Base-by-base conservation (phyloP, 2,888 invertebrate species). In the Agonopterix alstromeriana region DNA sequence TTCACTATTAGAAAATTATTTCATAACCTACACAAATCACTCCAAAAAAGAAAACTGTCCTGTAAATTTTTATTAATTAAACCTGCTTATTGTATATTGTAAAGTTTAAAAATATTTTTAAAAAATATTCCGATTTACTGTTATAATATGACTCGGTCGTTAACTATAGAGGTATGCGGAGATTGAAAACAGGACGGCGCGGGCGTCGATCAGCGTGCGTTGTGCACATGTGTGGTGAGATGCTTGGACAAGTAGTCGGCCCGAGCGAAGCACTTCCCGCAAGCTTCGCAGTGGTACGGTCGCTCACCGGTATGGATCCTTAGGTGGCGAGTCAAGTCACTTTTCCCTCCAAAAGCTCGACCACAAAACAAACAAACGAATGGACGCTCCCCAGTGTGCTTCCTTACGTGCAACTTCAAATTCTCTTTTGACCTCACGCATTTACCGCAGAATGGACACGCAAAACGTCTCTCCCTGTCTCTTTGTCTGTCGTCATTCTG, bases 201-300 rank as follows among this genome's bases (percentile, higher is more conserved):
- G 60, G 60, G 59, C 60, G 53, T 47, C 51, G 61, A 46, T 83
- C 77, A 93, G 70, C 93, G 93, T 54, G 92, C 90, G 72, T 92
- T 92, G 83, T 96, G 96, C 64, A 96, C 95, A 87, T 97, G 96
- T 36, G 96, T 97, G 55, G 96, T 96, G 61, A 97, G 91, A 82
- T 97, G 96, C 82, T 97, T 97, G 67, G 96, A 96, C 50, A 97
- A 91, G 72, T 97, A 97, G 77, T 97, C 96, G 48, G 96, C 96
- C 47, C 96, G 91, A 27, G 96, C 96, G 82, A 97, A 97, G 77
- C 96, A 96, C 82, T 96, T 96, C 58, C 96, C 96, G 81, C 96
- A 97, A 77, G 96, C 95, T 80, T 96, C 96, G 86, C 96, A 97
- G 77, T 96, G 96, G 81, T 96, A 97, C 36, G 96, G 96, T 53